Evolutionary conservation across 2,113 vertebrate genomes (phyloP), one percentile per base, ranked within the genome.

Genomic region (Orientallactaga bullata): DNA sequence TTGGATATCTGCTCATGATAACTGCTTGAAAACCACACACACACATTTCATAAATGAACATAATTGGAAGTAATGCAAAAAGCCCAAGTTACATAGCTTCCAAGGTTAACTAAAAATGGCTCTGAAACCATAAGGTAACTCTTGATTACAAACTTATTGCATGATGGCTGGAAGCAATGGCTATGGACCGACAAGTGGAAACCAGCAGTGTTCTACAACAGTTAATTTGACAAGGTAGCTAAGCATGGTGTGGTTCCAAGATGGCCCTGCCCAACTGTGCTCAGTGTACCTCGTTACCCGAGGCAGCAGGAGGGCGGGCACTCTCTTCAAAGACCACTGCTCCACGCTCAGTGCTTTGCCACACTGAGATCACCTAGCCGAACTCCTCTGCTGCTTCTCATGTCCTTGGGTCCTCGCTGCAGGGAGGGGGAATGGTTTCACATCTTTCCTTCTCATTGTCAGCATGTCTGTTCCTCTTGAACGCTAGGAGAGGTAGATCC

Each of bases 401-500:
- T 0, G 71, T 81, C 77, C 92, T 35, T 69, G 94, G 93, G 74
- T 93, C 69, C 79, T 95, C 91, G 78, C 23, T 86, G 91, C 87
- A 91, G 79, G 79, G 58, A 68, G 32, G 81, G 84, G 65, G 82
- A 91, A 60, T 17, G 32, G 77, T 90, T 84, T 80, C 84, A 26
- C 26, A 39, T 94, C 90, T 96, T 88, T 71, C 94, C 77, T 93
- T 93, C 94, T 65, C 85, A 80, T 51, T 92, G 89, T 93, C 74
- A 74, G 13, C 1, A 16, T 35, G 86, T 85, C 86, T 91, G 77
- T 93, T 84, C 15, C 55, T 83, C 72, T 13, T 23, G 63, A 80
- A 95, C 97, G 95, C 98, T 99, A 99, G 35, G 98, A 99, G 96
- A 98, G 97, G 93, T 97, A 98, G 95, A 99, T 96, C 99, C 99